Percentiles rank a stretch among this genome's conserved stretches.
These are phyloP conservation scores for Sebastes fasciatus DNA, from an alignment of 2,113 vertebrate species.

Conservation along the genomic window DNA sequence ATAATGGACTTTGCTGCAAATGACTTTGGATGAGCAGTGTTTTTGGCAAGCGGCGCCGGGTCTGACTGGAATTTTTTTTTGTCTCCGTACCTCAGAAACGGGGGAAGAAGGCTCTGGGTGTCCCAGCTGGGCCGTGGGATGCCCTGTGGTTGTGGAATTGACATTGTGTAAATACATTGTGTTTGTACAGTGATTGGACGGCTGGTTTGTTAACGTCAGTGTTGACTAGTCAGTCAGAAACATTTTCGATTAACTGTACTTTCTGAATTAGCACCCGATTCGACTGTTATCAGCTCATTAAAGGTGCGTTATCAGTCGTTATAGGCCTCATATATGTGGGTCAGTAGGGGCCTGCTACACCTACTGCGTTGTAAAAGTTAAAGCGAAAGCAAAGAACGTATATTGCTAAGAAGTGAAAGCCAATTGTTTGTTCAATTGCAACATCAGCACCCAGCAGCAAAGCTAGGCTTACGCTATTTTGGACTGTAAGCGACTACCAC, in stretches of 20 bases:
- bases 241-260: neutral
- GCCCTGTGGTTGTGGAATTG: slow-evolving; percentile 5
- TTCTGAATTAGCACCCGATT: neutral
- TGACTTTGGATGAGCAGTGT: slow-evolving; percentile 87
- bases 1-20: slow-evolving; percentile 93
- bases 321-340: no score
- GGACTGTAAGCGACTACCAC: no score
- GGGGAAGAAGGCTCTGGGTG: slow-evolving; percentile 22
- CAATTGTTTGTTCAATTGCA: no score
- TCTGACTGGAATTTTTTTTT: slow-evolving; percentile 68
- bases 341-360: no score
- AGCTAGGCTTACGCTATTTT: no score
- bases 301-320: no score
- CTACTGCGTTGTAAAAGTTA: no score
- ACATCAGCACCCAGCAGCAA: no score
- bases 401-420: no score
- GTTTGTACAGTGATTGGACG: neutral
- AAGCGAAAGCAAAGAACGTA: no score
- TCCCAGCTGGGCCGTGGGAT: slow-evolving; percentile 40
- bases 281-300: no score
- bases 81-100: slow-evolving; percentile 53
- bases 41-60: slow-evolving; percentile 82
- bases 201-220: neutral
- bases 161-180: slow-evolving; percentile 15
- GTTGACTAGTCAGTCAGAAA: slow-evolving; percentile 4